Conservation (phyloP, 1,140 invertebrate species). For the Cydia strobilella region DNA sequence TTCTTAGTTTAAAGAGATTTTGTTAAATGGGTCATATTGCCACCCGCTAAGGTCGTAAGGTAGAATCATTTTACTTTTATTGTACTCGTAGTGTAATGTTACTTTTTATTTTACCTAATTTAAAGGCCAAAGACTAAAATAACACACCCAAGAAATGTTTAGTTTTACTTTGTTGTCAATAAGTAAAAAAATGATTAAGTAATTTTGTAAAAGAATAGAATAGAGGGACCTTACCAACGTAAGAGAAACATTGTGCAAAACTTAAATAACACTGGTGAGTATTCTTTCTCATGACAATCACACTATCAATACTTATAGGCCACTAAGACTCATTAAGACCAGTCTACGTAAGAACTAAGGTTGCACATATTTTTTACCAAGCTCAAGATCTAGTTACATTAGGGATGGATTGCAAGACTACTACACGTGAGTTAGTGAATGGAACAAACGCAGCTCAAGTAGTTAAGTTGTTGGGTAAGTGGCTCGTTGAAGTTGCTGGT, state of each 20-base stretch:
- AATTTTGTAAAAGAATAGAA: neutral
- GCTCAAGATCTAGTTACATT: neutral
- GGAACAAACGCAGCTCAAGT: neutral
- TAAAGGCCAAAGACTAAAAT: too few relatives aligned
- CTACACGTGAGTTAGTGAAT: neutral
- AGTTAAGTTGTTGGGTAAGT: slow-evolving; percentile 20
- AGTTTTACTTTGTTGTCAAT: neutral
- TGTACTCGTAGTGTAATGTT: too few relatives aligned
- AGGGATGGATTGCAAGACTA: neutral
- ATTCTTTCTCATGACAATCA: neutral
- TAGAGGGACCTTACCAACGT: neutral
- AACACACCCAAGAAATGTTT: too few relatives aligned
- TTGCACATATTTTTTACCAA: neutral
- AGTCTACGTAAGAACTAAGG: neutral
- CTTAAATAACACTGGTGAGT: neutral
- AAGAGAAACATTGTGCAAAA: slow-evolving; percentile 4
- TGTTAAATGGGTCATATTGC: neutral
- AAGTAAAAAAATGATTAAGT: neutral
- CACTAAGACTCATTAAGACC: neutral
- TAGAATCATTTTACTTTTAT: too few relatives aligned
- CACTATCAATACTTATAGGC: neutral
- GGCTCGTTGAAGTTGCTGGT: slow-evolving; percentile 7
- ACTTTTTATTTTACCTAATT: too few relatives aligned
- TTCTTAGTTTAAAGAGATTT: slow-evolving; percentile 1
- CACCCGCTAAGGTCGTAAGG: too few relatives aligned